Evolutionary conservation across 1,140 invertebrate species (phyloP), one percentile per base, ranked within the genome.

Genomic region (Chionoecetes opilio): DNA sequence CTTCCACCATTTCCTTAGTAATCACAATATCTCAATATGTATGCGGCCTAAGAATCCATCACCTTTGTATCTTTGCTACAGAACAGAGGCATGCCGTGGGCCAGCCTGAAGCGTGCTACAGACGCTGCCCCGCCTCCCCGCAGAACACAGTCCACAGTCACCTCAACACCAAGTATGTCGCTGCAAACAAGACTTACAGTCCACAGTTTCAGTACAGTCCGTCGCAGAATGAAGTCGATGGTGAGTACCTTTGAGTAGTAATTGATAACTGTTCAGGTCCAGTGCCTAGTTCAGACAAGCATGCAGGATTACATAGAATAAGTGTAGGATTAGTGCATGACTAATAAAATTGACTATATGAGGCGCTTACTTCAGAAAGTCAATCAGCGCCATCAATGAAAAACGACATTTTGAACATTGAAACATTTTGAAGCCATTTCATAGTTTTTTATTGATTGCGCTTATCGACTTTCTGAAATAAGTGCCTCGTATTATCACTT

Each of bases 131-230:
- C 21, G 63, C n/a, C 8, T n/a, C 63, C 26, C 63, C 63, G 26
- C 63, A 75, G 63, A n/a, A 26, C 1, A n/a, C 21, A n/a, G 63
- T 75, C n/a, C 21, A 75, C 26, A 75, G 63, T n/a, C 63, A 75
- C 8, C 63, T 75, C 21, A n/a, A 3, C n/a, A 75, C 63, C n/a
- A 11, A 26, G 0, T 75, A 75, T 5, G 8, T 75, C 8, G 5
- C 63, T 75, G 21, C 21, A 75, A 75, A 75, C 9, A 6, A 75
- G n/a, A 26, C 11, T n/a, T 75, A 21, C 21, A 75, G n/a, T 21
- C 21, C 63, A 75, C 63, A 75, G 63, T 75, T 75, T 75, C 63
- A n/a, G 63, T 75, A 75, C n/a, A 75, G 63, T 75, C 63, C 63
- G n/a, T 75, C 63, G 26, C 21, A 75, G 63, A 75, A n/a, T 75